Conservation (phyloP, 2,113 vertebrate genomes). For the Podarcis cretensis region DNA sequence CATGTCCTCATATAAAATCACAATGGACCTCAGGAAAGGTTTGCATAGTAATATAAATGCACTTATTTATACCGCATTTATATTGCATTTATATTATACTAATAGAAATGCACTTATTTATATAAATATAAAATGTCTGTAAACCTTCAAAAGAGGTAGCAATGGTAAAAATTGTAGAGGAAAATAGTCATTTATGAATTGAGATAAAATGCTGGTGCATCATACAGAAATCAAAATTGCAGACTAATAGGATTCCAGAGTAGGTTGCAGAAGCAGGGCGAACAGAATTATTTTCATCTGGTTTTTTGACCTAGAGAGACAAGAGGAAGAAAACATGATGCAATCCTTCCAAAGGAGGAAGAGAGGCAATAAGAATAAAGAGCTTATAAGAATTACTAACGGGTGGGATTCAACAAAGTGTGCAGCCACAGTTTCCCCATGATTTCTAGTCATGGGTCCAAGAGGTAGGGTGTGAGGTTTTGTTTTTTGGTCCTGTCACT, state of each 20-base stretch:
- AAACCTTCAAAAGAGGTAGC: background rate
- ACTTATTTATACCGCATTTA: too few relatives aligned
- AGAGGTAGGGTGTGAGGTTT: too few relatives aligned
- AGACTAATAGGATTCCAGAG: constrained; percentile 32
- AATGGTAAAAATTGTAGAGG: background rate
- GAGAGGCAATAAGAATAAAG: constrained; percentile 52
- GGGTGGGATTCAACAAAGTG: too few relatives aligned
- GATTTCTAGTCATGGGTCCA: too few relatives aligned
- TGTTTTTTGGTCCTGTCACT: background rate
- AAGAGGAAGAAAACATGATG: constrained; percentile 48
- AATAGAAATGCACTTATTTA: too few relatives aligned
- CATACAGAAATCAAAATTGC: background rate
- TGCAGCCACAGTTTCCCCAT: too few relatives aligned
- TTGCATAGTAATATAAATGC: background rate
- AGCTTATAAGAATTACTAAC: constrained; percentile 27
- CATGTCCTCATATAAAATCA: background rate
- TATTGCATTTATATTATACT: too few relatives aligned
- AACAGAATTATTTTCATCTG: constrained; percentile 58
- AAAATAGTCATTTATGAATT: background rate
- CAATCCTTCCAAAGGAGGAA: constrained; percentile 55
- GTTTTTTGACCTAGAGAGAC: constrained; percentile 51
- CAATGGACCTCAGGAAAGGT: background rate
- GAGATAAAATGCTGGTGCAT: background rate
- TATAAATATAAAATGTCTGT: background rate
- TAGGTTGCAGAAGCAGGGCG: constrained; percentile 15